Base-by-base conservation (phyloP, 2,888 invertebrate genomes). In the Andrena hattorfiana region DNA sequence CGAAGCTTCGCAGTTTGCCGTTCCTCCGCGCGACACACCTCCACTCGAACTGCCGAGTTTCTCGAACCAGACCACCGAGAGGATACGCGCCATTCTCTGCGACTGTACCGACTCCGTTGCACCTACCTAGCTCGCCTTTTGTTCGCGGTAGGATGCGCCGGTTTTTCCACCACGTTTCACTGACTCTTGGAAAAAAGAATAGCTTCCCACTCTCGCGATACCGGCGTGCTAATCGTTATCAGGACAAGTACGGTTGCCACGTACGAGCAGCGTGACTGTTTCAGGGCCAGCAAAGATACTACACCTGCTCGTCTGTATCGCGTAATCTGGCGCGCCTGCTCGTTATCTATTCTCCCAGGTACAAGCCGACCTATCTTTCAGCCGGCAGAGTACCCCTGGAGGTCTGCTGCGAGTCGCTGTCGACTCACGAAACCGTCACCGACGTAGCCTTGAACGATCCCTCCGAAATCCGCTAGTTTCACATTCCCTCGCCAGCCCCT, bases 161-260 rank as follows among this genome's bases (percentile, higher is more conserved):
- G 10, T 64, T 64, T 64, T 23, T 23, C 42, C 6, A 16, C 4
- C 56, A 13, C 56, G 70, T 78, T 75, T 72, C 77, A 72, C 49
- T 72, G 72, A 84, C 72, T 69, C 75, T 78, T 35, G 20, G n/a
- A n/a, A 32, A 56, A 63, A 51, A 49, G 75, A 64, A 75, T 67
- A 59, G 54, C 63, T 7, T 6, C 35, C 72, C 4, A 42, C 16
- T 42, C 42, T 42, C 42, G 42, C 42, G 42, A 42, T 42, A 28
- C 66, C 62, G 23, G 49, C 54, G 81, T 42, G 51, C 10, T 51
- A 56, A 51, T 28, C 56, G 49, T 26, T 42, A 28, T 10, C 67
- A 10, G 60, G 35, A 74, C 49, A 51, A 71, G 62, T 64, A 73
- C 64, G 35, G 49, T 73, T 70, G 66, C 13, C 56, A 20, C n/a